A percentile compares a stretch with the other conserved stretches of the same genome.
phyloP scores from a whole-genome alignment of 2,888 invertebrate species.

The Hirtodrosophila duncani region DNA sequence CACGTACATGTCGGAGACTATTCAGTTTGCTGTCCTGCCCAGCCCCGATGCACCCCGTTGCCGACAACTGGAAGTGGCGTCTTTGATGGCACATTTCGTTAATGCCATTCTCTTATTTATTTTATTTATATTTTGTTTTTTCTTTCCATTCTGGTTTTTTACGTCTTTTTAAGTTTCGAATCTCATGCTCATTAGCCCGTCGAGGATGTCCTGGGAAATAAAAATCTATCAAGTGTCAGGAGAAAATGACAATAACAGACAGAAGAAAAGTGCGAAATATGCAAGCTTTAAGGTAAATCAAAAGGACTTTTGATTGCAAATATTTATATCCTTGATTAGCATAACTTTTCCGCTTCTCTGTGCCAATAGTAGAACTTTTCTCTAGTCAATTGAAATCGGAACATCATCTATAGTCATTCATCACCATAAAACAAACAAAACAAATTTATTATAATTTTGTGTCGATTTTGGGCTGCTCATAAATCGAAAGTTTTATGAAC shows the following conservation, averaged over 20 bases:
- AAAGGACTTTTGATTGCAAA: no score
- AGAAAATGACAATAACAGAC: no score
- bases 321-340: no score
- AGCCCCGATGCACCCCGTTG: neutral
- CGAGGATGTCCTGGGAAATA: constrained; percentile 1
- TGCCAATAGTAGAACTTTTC: no score
- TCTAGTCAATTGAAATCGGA: no score
- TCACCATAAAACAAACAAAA: no score
- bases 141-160: constrained; percentile 11
- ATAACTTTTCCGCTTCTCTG: no score
- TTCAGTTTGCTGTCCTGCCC: constrained; percentile 13
- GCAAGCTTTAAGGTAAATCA: neutral
- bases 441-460: no score
- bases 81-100: constrained; percentile 41
- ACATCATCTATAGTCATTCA: no score
- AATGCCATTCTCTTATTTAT: constrained; percentile 44
- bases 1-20: constrained; percentile 48
- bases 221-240: no score
- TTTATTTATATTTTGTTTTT: constrained; percentile 19
- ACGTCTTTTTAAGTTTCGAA: constrained; percentile 20
- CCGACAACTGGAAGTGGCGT: constrained; percentile 23
- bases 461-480: no score
- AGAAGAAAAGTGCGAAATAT: neutral
- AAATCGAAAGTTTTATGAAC: no score
- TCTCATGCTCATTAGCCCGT: constrained; percentile 22